Evolutionary conservation across 2,888 invertebrate species (phyloP).

Genomic region (Ophioninae sp.): DNA sequence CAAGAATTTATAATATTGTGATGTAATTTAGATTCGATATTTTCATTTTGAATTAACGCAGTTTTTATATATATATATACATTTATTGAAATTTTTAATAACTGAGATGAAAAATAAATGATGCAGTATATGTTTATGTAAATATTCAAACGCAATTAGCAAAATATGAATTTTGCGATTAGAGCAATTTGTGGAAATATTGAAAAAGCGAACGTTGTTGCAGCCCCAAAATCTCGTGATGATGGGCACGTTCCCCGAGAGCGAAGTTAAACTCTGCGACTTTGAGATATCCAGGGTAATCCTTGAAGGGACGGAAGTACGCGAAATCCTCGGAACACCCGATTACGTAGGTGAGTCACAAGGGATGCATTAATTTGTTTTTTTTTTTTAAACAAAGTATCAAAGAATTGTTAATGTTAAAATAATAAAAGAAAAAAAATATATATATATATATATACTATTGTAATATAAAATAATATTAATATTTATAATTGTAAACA

Average conservation of each 20-base stretch:
- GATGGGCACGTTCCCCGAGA: slow-evolving; percentile 83
- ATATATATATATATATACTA: background rate
- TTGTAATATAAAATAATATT: too few species aligned
- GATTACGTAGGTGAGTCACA: slow-evolving; percentile 85
- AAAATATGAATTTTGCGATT: background rate
- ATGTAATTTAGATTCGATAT: background rate
- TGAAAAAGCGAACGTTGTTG: slow-evolving; percentile 59
- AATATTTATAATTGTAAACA: too few species aligned
- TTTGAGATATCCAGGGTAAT: slow-evolving; percentile 85
- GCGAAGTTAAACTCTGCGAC: slow-evolving; percentile 85
- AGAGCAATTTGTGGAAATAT: background rate
- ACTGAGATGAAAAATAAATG: background rate
- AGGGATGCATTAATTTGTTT: background rate
- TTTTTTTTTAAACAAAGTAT: background rate
- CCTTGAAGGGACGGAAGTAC: slow-evolving; percentile 84
- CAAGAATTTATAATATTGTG: too few species aligned
- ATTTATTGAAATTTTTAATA: too few species aligned
- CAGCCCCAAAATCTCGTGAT: slow-evolving; percentile 87
- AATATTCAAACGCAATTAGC: background rate
- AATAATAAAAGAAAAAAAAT: too few species aligned
- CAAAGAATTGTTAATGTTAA: too few species aligned
- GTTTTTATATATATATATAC: background rate
- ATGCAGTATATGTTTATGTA: background rate
- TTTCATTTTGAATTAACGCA: background rate
- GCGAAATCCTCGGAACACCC: slow-evolving; percentile 87